Conservation (phyloP, 2,113 vertebrate species). For the Nibea albiflora region DNA sequence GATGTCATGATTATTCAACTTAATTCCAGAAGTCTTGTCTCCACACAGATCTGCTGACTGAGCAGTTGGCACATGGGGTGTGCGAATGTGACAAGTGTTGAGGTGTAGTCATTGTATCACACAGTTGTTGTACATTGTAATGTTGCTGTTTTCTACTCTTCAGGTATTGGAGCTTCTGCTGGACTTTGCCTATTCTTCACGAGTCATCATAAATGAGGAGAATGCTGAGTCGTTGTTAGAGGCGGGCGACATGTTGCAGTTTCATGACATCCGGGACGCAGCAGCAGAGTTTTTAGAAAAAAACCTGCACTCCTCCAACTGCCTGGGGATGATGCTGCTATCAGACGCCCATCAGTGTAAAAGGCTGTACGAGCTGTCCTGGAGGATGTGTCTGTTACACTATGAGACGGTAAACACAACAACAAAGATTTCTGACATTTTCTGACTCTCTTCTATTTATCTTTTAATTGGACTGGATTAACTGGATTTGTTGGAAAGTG, state of each 20-base stretch:
- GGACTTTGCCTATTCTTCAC: conserved; percentile 95
- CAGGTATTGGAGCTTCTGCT: conserved; percentile 92
- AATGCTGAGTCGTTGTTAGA: conserved; percentile 95
- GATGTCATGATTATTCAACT: no score
- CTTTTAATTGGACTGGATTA: no score
- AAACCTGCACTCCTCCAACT: conserved; percentile 93
- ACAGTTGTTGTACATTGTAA: background rate
- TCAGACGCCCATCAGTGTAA: conserved; percentile 96
- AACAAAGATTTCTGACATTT: no score
- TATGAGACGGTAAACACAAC: conserved; percentile 85
- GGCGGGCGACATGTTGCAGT: conserved; percentile 96
- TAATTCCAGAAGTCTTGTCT: no score
- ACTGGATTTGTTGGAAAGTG: no score
- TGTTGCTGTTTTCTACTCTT: background rate
- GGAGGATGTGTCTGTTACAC: conserved; percentile 95
- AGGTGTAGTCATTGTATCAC: background rate
- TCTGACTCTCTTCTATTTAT: background rate
- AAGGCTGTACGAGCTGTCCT: conserved; percentile 91
- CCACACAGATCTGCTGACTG: no score
- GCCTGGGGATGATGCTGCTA: conserved; percentile 94
- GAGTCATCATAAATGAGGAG: conserved; percentile 94
- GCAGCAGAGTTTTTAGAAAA: conserved; percentile 94
- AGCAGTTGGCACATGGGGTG: no score
- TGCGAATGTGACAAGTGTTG: no score
- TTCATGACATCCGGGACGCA: conserved; percentile 92